phyloP scores from a whole-genome alignment of 2,113 vertebrate species.

The Misgurnus mizolepis region DNA sequence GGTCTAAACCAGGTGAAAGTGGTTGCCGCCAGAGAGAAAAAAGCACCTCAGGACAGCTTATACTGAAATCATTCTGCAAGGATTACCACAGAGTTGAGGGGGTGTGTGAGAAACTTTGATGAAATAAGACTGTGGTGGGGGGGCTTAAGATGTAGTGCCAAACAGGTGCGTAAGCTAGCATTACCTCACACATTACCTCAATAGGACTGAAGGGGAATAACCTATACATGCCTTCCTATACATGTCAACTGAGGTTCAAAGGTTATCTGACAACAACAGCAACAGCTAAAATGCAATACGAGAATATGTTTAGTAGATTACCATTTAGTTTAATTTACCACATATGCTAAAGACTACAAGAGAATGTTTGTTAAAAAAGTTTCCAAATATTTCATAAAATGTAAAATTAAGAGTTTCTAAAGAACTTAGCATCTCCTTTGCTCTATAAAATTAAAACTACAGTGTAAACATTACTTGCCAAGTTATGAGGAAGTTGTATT shows the following conservation, averaged over 20 bases:
- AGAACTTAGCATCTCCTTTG: no score
- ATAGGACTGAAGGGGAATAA: background rate
- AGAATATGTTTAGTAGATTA: no score
- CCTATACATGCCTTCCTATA: background rate
- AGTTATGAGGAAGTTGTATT: no score
- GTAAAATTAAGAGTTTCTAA: no score
- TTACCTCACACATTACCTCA: background rate
- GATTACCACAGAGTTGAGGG: slow-evolving; percentile 46
- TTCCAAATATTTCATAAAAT: no score
- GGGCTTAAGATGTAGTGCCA: background rate
- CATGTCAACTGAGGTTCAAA: background rate
- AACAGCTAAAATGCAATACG: background rate
- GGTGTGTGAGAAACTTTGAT: background rate
- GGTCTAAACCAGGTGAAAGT: slow-evolving; percentile 40
- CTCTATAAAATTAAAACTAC: no score
- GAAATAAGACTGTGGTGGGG: background rate
- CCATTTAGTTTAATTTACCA: background rate
- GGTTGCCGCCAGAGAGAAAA: background rate
- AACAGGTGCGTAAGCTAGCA: background rate
- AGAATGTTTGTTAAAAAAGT: no score
- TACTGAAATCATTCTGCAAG: slow-evolving; percentile 37
- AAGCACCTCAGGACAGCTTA: slow-evolving; percentile 37
- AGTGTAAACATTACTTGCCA: no score
- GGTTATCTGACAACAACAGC: background rate
- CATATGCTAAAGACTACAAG: no score